Evolutionary conservation across 2,113 vertebrate species (phyloP).

Genomic region (Leptocoma aspasia): DNA sequence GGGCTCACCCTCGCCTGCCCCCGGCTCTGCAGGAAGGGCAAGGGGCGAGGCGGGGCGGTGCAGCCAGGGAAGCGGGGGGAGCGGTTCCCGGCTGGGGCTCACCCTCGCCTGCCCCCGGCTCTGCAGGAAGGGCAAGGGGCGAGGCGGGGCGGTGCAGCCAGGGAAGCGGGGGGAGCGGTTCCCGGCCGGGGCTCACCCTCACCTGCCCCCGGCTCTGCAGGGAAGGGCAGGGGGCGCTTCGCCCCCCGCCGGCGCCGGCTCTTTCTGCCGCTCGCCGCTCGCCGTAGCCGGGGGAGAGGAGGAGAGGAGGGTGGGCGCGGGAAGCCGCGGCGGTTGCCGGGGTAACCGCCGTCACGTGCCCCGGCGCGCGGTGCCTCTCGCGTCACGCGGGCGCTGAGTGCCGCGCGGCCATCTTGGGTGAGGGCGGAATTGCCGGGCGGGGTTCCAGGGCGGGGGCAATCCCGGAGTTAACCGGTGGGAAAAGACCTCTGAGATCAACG

Average conservation of each 20-base stretch:
- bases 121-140: not conserved
- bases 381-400: not conserved
- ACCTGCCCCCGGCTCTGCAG: not conserved
- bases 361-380: fast-evolving
- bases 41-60: too few species aligned
- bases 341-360: not conserved
- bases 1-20: not conserved
- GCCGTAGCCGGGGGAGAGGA: not conserved
- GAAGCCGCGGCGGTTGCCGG: not conserved
- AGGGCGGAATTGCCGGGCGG: not conserved
- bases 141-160: not conserved
- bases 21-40: not conserved
- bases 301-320: too few species aligned
- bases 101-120: not conserved
- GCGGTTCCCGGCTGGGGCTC: not conserved
- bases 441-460: fast-evolving
- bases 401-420: not conserved
- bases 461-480: fast-evolving
- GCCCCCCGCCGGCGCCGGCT: not conserved
- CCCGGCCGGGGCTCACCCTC: not conserved
- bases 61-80: too few species aligned
- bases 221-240: not conserved
- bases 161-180: not conserved
- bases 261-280: not conserved
- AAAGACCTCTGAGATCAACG: fast-evolving